A percentile compares a stretch with the other conserved stretches of the same genome.
phyloP scores from a whole-genome alignment of 2,888 invertebrate genomes.

The Koerneria pararmatus region DNA sequence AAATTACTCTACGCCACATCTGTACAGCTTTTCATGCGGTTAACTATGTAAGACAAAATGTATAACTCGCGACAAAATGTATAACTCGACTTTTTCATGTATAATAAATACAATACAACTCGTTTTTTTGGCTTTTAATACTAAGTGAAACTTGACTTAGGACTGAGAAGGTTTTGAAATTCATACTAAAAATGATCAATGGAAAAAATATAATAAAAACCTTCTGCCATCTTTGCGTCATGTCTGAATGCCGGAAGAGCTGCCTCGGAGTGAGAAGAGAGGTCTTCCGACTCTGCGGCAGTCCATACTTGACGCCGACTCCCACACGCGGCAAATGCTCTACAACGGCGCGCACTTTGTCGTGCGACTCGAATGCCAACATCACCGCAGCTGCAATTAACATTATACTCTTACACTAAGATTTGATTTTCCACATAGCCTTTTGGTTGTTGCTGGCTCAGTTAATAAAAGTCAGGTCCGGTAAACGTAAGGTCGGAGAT shows the following conservation, averaged over 20 bases:
- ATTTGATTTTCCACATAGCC: not conserved
- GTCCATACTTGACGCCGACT: constrained; percentile 92
- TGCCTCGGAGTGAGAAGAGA: constrained; percentile 98
- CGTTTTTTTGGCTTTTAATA: not conserved
- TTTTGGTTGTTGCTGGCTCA: too few relatives aligned
- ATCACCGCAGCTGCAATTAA: constrained; percentile 84
- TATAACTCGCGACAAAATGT: too few relatives aligned
- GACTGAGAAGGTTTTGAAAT: too few relatives aligned
- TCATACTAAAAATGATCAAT: not conserved
- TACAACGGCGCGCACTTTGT: constrained; percentile 94
- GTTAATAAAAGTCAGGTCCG: too few relatives aligned
- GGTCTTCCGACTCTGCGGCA: constrained; percentile 91
- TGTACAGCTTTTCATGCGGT: too few relatives aligned
- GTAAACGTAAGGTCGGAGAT: too few relatives aligned
- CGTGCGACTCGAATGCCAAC: constrained; percentile 95
- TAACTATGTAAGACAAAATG: too few relatives aligned
- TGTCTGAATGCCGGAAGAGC: constrained; percentile 96
- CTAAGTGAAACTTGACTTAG: too few relatives aligned
- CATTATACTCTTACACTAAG: constrained; percentile 7
- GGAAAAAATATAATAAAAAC: constrained; percentile 1
- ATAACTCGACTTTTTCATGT: too few relatives aligned
- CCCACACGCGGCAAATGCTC: constrained; percentile 86
- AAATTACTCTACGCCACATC: too few relatives aligned
- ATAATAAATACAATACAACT: not conserved
- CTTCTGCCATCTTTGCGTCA: constrained; percentile 67